These are phyloP conservation scores for Lepus townsendii DNA, from an alignment of 2,797 vertebrate genomes.

Conservation along the genomic window DNA sequence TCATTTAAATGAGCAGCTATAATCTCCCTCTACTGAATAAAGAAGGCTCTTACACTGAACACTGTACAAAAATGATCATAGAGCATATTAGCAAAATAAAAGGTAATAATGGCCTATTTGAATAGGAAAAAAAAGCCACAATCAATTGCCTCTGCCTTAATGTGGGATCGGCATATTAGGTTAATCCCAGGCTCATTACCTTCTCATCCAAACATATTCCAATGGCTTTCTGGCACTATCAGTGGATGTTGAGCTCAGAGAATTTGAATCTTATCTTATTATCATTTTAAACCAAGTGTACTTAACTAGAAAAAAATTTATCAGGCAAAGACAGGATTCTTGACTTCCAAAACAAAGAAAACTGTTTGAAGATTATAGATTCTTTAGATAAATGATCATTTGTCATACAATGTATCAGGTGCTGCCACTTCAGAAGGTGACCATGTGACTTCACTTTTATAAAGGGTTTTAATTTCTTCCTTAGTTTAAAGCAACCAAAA, in stretches of 20 bases:
- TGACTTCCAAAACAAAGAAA: conserved; percentile 58
- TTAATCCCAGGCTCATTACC: not conserved
- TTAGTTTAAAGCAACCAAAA: conserved; percentile 41
- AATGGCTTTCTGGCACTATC: not conserved
- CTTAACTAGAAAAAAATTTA: not conserved
- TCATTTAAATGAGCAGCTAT: conserved; percentile 86
- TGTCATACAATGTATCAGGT: conserved; percentile 31
- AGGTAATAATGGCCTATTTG: conserved; percentile 67
- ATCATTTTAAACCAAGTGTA: not conserved
- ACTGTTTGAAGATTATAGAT: conserved; percentile 12
- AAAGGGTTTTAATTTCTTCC: not conserved
- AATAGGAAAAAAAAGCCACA: not conserved
- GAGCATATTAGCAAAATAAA: not conserved
- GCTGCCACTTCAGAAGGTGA: conserved; percentile 4
- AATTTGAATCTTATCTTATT: conserved; percentile 24
- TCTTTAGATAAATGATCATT: conserved; percentile 54
- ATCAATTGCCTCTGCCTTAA: not conserved
- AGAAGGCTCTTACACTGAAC: conserved; percentile 69
- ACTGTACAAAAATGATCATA: conserved; percentile 20
- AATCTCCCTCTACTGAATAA: conserved; percentile 74
- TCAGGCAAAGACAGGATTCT: not conserved
- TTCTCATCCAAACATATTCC: not conserved
- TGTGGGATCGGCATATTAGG: not conserved
- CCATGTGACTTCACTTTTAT: conserved; percentile 48
- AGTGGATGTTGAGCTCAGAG: not conserved